A percentile compares a stretch with the other conserved stretches of the same genome.
These are phyloP conservation scores for Platysteira castanea DNA, from an alignment of 2,113 vertebrate species.

Conservation along the genomic window DNA sequence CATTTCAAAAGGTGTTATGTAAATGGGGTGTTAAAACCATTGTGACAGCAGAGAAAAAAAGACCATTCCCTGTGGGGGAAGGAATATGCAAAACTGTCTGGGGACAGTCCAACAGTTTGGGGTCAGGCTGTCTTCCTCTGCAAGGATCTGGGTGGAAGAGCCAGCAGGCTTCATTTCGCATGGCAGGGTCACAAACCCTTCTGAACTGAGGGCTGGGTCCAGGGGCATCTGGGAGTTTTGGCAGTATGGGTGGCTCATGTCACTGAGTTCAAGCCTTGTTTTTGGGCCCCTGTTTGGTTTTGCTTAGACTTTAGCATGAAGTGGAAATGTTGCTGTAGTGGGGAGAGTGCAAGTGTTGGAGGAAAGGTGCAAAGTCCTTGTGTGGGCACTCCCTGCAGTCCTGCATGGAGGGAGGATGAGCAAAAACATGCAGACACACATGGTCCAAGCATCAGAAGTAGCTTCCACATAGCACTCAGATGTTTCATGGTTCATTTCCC, in stretches of 20 bases:
- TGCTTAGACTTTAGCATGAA: neutral
- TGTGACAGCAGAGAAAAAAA: conserved; percentile 8
- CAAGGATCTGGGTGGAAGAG: neutral
- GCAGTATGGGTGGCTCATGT: neutral
- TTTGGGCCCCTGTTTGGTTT: neutral
- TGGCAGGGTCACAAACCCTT: neutral
- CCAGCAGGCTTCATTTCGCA: neutral
- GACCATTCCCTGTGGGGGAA: neutral
- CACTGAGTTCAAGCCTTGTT: neutral
- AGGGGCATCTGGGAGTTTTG: neutral
- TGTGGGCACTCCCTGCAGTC: neutral
- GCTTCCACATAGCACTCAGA: neutral
- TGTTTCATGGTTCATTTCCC: neutral
- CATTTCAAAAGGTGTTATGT: conserved; percentile 22
- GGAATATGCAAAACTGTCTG: neutral
- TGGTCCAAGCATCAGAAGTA: accelerated
- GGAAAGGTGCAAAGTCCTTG: neutral
- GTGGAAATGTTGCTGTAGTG: neutral
- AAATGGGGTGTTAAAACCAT: neutral
- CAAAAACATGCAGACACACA: neutral
- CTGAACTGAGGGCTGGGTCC: neutral
- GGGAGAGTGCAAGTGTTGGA: neutral
- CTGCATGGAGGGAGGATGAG: accelerated
- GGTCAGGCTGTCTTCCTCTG: neutral
- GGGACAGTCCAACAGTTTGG: neutral